A percentile compares a stretch with the other conserved stretches of the same genome.
phyloP scores from a whole-genome alignment of 2,888 invertebrate species.

The Arctia plantaginis region DNA sequence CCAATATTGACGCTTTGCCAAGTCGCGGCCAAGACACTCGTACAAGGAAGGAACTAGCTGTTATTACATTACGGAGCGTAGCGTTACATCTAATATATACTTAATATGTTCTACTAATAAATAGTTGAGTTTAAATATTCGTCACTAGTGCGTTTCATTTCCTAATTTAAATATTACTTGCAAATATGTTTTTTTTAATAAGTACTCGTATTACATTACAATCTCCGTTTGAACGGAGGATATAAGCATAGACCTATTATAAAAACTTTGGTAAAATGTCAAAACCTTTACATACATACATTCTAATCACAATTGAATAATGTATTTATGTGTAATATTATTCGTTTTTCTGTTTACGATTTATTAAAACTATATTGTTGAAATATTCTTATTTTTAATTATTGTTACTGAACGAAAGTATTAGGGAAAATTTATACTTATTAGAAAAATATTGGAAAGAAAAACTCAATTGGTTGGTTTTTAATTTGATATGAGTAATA shows the following conservation, averaged over 20 bases:
- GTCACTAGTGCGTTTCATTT: too few relatives aligned
- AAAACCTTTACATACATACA: too few relatives aligned
- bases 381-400: neutral
- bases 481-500: neutral
- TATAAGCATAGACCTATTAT: too few relatives aligned
- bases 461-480: neutral
- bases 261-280: neutral
- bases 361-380: neutral
- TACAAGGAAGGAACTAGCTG: slow-evolving; percentile 34
- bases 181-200: too few relatives aligned
- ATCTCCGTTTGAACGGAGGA: too few relatives aligned
- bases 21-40: slow-evolving; percentile 37
- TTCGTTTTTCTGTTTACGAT: neutral
- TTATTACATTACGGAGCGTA: slow-evolving; percentile 24
- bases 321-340: neutral
- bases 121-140: neutral
- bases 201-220: too few relatives aligned
- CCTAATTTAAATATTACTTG: too few relatives aligned
- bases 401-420: neutral
- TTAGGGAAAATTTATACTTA: too few relatives aligned
- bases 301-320: slow-evolving; percentile 4
- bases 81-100: slow-evolving; percentile 13
- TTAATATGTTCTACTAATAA: neutral
- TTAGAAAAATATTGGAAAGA: too few relatives aligned
- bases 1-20: slow-evolving; percentile 52